A percentile compares a stretch with the other conserved stretches of the same genome.
Evolutionary conservation across 2,113 vertebrate genomes (phyloP).

Genomic region (Protobothrops mucrosquamatus): DNA sequence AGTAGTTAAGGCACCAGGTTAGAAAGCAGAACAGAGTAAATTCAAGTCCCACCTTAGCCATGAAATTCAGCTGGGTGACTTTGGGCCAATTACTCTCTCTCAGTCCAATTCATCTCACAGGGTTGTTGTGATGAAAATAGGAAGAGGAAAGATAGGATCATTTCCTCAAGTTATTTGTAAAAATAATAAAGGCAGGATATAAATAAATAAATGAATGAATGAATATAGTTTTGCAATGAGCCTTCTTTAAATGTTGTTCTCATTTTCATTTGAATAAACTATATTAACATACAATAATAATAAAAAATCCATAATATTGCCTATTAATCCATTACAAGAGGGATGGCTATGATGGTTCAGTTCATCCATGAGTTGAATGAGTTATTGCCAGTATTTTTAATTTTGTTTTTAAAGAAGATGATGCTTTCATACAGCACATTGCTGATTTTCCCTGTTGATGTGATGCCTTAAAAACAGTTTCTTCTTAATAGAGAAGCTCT

Average conservation of each 20-base stretch:
- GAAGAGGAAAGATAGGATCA: too few species aligned
- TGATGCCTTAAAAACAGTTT: slow-evolving; percentile 32
- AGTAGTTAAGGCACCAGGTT: too few species aligned
- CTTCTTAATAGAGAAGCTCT: slow-evolving; percentile 38
- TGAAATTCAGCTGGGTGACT: too few species aligned
- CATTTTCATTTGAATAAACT: slow-evolving; percentile 47
- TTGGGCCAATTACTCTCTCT: too few species aligned
- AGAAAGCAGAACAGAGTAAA: too few species aligned
- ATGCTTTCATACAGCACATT: slow-evolving; percentile 16
- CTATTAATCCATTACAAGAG: slow-evolving; percentile 42
- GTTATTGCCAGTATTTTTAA: slow-evolving; percentile 43
- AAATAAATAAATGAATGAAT: too few species aligned
- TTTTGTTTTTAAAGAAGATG: not conserved
- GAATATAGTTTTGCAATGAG: slow-evolving; percentile 51
- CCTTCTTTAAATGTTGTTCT: slow-evolving; percentile 52
- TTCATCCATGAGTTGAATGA: slow-evolving; percentile 43
- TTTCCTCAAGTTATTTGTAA: too few species aligned
- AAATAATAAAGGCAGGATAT: too few species aligned
- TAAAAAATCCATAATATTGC: slow-evolving; percentile 59
- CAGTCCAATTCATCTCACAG: too few species aligned
- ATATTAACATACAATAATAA: slow-evolving; percentile 61
- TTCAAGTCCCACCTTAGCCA: too few species aligned
- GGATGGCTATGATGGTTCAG: slow-evolving; percentile 50
- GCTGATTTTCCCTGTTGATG: slow-evolving; percentile 24
- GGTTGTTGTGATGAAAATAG: too few species aligned